Evolutionary conservation across 2,888 invertebrate genomes (phyloP).

Genomic region (Pachymerium ferrugineum): DNA sequence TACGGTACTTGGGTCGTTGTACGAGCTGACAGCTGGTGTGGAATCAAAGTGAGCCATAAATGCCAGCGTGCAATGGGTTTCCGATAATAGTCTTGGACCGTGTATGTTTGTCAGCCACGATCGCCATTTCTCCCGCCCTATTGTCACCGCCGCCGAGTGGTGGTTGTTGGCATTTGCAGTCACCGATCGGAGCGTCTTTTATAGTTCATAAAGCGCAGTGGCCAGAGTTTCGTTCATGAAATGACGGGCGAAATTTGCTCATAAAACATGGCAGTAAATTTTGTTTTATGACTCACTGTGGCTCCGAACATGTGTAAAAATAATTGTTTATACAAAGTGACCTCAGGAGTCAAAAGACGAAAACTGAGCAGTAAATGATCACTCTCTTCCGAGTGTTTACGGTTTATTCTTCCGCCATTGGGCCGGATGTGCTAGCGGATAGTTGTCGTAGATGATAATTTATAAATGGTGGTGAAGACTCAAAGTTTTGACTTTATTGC

Average conservation of each 20-base stretch:
- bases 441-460: too few relatives aligned
- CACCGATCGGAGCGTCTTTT: background rate
- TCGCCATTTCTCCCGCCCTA: background rate
- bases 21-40: background rate
- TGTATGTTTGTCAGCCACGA: background rate
- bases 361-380: background rate
- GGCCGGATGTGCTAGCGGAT: too few relatives aligned
- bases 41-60: constrained; percentile 13
- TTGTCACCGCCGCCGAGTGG: constrained; percentile 13
- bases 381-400: background rate
- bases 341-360: constrained; percentile 4
- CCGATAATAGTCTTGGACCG: background rate
- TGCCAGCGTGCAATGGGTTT: constrained; percentile 3
- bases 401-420: too few relatives aligned
- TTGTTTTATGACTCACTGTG: background rate
- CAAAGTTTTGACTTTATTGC: too few relatives aligned
- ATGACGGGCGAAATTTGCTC: too few relatives aligned
- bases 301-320: constrained; percentile 8
- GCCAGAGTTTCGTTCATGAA: constrained; percentile 13
- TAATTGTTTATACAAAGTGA: constrained; percentile 13
- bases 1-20: background rate
- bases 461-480: too few relatives aligned
- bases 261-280: constrained; percentile 3
- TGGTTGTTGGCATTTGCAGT: background rate
- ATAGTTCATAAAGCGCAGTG: constrained; percentile 13